Evolutionary conservation across 2,888 invertebrate species (phyloP).

Genomic region (Nemurella pictetii): DNA sequence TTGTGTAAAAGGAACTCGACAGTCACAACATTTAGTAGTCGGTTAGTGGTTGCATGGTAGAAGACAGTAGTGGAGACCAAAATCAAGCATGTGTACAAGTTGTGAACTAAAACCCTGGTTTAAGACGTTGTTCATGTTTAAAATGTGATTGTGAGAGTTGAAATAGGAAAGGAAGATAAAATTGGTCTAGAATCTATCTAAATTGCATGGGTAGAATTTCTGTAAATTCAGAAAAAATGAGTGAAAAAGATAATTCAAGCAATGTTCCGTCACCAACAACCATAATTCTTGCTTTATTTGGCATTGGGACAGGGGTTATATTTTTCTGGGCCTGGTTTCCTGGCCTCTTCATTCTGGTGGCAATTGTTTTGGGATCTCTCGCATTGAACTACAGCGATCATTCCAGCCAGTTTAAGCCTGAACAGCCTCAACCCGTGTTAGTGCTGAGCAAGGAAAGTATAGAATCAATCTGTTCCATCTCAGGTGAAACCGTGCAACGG

Average conservation of each 20-base stretch:
- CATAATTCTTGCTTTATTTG: neutral
- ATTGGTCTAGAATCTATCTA: neutral
- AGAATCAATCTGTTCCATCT: constrained; percentile 40
- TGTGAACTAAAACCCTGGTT: neutral
- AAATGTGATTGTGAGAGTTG: neutral
- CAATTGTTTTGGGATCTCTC: constrained; percentile 26
- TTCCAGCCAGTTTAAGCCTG: neutral
- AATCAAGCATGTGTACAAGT: neutral
- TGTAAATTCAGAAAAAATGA: neutral
- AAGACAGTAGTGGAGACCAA: neutral
- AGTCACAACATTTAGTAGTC: constrained; percentile 19
- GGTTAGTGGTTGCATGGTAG: neutral
- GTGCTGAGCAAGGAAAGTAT: neutral
- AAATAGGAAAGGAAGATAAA: neutral
- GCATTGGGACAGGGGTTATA: constrained; percentile 8
- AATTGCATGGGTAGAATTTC: neutral
- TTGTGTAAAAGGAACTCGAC: neutral
- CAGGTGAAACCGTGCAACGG: constrained; percentile 74
- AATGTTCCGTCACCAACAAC: neutral
- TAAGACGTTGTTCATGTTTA: neutral
- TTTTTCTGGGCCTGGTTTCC: constrained; percentile 37
- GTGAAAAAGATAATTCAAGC: neutral
- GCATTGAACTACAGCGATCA: constrained; percentile 25
- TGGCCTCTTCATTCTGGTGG: constrained; percentile 17
- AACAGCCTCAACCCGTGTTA: neutral